Conservation (phyloP, 2,797 vertebrate genomes). For the Ceyx erithaca region DNA sequence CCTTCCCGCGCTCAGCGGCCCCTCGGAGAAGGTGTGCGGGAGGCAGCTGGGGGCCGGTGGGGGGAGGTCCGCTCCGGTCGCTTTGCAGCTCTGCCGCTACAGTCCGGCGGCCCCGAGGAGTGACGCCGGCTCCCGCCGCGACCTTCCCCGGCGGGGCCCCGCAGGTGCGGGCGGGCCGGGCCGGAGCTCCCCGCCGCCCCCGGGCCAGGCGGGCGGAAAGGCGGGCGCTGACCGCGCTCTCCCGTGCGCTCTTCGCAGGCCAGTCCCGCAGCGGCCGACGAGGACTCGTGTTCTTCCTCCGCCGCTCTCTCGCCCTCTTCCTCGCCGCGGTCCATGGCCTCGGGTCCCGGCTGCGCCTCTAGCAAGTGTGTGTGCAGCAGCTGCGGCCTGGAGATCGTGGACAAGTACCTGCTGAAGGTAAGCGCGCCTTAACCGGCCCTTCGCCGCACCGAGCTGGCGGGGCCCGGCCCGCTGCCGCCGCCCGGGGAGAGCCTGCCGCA, state of each 20-base stretch:
- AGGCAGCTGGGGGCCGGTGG: background rate
- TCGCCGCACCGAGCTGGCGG: too few relatives aligned
- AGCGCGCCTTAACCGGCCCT: background rate
- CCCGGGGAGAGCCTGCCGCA: background rate
- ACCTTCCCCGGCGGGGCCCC: too few relatives aligned
- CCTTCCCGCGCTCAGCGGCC: constrained; percentile 77
- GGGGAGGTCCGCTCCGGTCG: too few relatives aligned
- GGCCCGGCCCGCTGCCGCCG: background rate
- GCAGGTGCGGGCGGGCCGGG: background rate
- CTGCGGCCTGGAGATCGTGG: constrained; percentile 91
- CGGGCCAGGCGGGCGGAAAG: background rate
- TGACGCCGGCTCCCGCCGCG: background rate
- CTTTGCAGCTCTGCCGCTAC: too few relatives aligned
- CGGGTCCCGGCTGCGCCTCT: constrained; percentile 79
- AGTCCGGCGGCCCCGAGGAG: background rate
- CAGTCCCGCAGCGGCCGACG: constrained; percentile 83
- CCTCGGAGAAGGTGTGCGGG: constrained; percentile 85
- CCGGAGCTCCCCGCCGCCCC: background rate
- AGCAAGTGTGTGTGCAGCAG: constrained; percentile 87
- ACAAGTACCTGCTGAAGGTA: constrained; percentile 97
- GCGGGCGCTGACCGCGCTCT: background rate
- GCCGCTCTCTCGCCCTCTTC: constrained; percentile 83
- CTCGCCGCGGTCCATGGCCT: constrained; percentile 88
- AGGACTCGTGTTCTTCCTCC: constrained; percentile 87
- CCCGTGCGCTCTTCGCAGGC: constrained; percentile 53